Evolutionary conservation across 2,113 vertebrate genomes (phyloP).

Genomic region (Taxidea taxus): DNA sequence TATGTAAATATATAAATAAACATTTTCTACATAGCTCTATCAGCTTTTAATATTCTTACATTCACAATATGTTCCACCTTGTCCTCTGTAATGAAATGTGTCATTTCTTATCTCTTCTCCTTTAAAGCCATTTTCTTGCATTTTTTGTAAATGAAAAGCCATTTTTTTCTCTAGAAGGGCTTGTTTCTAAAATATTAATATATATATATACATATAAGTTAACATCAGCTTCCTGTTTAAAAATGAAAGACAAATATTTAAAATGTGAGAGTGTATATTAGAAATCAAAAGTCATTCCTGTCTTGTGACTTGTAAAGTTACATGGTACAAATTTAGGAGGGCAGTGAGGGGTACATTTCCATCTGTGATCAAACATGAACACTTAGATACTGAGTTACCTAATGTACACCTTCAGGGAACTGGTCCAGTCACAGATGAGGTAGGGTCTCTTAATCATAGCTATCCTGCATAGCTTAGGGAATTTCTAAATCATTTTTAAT

Average conservation of each 20-base stretch:
- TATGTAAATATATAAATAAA: not conserved
- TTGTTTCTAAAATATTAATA: slow-evolving; percentile 71
- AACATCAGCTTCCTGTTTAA: not conserved
- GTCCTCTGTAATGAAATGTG: not conserved
- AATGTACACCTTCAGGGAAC: not conserved
- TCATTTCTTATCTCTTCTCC: slow-evolving; percentile 49
- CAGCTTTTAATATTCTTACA: slow-evolving; percentile 26
- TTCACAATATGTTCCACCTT: not conserved
- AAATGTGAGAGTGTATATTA: not conserved
- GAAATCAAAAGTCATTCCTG: not conserved
- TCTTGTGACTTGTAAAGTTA: not conserved
- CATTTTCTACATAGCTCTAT: not conserved
- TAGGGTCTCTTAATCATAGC: not conserved
- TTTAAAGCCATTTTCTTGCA: slow-evolving; percentile 57
- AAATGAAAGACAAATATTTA: not conserved
- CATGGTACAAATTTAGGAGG: not conserved
- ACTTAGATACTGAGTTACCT: not conserved
- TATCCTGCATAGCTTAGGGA: not conserved
- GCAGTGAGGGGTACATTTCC: not conserved
- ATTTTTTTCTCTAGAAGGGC: slow-evolving; percentile 77
- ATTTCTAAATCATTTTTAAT: not conserved
- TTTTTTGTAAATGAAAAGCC: slow-evolving; percentile 76
- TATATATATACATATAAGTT: not conserved
- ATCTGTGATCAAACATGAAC: not conserved
- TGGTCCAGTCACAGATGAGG: not conserved